Evolutionary conservation across 1,140 invertebrate species (phyloP), one percentile per base, ranked within the genome.

Genomic region (Papilio xuthus): DNA sequence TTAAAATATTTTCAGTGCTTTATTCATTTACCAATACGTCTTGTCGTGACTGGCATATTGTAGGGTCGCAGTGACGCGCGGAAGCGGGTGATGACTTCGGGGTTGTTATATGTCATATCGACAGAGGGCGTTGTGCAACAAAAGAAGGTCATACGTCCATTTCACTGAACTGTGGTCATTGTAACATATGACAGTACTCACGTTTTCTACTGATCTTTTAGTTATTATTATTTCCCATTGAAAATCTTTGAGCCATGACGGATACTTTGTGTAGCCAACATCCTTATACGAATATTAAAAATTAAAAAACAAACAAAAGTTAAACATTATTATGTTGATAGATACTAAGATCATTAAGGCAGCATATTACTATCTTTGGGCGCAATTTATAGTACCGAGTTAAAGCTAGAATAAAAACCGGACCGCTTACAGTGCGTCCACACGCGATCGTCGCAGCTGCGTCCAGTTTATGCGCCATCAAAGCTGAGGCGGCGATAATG

Each of bases 381-480:
- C 32, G 7, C 4, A 37, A 37, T 37, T 37, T 37, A 37, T 37
- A 37, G 4, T 6, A 37, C 15, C 47, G 4, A 18, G 47, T 18
- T 26, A 28, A 63, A 28, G 28, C 26, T 28, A 13, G 23, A 15
- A 63, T 26, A 13, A 28, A 63, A n/a, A 42, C 69, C 2, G 20
- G 18, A 47, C 13, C 74, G 74, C 74, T 41, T 12, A 12, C 26
- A 76, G 9, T 76, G 8, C 10, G 53, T 13, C 44, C 73, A 15
- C 74, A 63, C 74, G 50, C 74, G 8, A 23, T 23, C 28, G 77
- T 32, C 76, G 76, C 82, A 83, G 80, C 80, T 80, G 82, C 76
- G 80, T 79, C 80, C 78, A 75, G 78, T 83, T 83, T 83, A 83
- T 83, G 78, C 60, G 72, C 80, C 82, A 83, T 83, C 80, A 83